These are phyloP conservation scores for Chironomus tentans DNA, from an alignment of 2,888 invertebrate species.

Conservation along the genomic window DNA sequence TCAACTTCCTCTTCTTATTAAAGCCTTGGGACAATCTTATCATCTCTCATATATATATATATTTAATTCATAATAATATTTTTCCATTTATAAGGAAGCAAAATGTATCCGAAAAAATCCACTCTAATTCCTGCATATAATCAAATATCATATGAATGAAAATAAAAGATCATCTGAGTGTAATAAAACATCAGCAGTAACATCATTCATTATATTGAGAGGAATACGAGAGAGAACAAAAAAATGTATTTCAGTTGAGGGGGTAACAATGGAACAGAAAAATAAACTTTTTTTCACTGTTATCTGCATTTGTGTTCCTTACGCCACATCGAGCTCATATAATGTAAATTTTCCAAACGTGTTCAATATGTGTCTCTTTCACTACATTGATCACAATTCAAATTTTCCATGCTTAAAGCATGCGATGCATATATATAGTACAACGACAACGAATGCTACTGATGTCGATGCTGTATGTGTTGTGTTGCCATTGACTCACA, in stretches of 20 bases:
- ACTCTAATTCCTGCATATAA: too few relatives aligned
- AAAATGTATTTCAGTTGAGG: too few relatives aligned
- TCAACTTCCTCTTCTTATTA: too few relatives aligned
- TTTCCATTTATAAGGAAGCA: too few relatives aligned
- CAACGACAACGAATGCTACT: not conserved
- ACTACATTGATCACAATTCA: constrained; percentile 12
- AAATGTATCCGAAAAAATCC: too few relatives aligned
- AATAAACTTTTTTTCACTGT: not conserved
- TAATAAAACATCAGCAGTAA: not conserved
- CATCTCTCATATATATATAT: too few relatives aligned
- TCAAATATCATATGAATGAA: not conserved
- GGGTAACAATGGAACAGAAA: too few relatives aligned
- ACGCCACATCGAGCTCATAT: constrained; percentile 1
- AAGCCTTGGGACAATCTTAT: too few relatives aligned
- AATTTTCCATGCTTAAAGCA: not conserved
- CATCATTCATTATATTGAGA: not conserved
- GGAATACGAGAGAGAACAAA: too few relatives aligned
- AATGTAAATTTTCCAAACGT: constrained; percentile 9
- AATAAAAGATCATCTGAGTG: not conserved
- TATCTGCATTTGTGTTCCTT: not conserved
- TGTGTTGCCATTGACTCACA: not conserved
- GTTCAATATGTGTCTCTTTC: constrained; percentile 11
- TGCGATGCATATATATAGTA: not conserved
- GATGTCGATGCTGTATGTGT: not conserved
- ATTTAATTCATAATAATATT: too few relatives aligned